phyloP scores from a whole-genome alignment of 2,797 vertebrate species.

The Characodon lateralis region DNA sequence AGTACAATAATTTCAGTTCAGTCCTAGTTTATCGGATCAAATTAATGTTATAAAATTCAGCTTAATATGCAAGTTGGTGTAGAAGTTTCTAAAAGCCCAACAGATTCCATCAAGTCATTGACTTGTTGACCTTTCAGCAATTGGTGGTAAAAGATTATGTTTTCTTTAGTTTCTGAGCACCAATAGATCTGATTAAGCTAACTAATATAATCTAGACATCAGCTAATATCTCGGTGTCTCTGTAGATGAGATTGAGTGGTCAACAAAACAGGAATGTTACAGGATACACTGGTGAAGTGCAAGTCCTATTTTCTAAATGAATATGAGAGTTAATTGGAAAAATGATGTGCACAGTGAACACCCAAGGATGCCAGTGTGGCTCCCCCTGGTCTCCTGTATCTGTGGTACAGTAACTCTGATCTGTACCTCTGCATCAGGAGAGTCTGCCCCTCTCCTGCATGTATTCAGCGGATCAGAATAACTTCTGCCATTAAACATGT shows the following conservation, averaged over 20 bases:
- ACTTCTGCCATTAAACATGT: neutral
- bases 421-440: slow-evolving; percentile 84
- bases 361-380: slow-evolving; percentile 63
- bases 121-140: neutral
- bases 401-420: slow-evolving; percentile 88
- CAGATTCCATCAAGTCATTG: neutral
- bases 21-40: neutral
- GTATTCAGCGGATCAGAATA: slow-evolving; percentile 91
- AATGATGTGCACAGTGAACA: slow-evolving; percentile 70
- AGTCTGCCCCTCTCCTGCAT: slow-evolving; percentile 68
- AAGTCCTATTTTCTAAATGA: neutral
- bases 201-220: neutral
- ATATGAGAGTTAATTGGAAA: neutral
- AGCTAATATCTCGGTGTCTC: too few species aligned
- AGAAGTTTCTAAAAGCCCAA: neutral
- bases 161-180: too few species aligned
- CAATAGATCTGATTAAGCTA: neutral
- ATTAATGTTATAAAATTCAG: neutral
- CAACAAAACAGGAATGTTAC: neutral
- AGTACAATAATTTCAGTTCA: neutral
- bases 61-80: neutral
- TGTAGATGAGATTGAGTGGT: neutral
- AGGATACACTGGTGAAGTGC: neutral
- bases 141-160: neutral
- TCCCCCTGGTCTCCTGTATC: slow-evolving; percentile 73